phyloP scores from a whole-genome alignment of 1,140 invertebrate species.

The Dolichoris vasculosae region DNA sequence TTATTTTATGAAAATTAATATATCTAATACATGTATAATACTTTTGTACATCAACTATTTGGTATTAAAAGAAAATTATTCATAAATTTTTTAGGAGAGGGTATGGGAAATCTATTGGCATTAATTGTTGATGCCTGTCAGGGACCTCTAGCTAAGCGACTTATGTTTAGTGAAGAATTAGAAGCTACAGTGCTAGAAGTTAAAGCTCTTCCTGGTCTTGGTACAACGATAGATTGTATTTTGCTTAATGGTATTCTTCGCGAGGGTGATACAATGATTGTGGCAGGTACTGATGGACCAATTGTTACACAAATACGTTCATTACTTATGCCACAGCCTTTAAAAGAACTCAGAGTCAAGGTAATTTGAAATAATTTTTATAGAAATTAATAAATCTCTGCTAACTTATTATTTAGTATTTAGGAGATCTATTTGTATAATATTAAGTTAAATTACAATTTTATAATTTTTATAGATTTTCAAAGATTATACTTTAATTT shows the following conservation, averaged over 20 bases:
- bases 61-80: too few relatives aligned
- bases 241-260: constrained; percentile 95
- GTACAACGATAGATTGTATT: constrained; percentile 99
- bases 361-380: constrained; percentile 72
- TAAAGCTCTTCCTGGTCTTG: constrained; percentile 97
- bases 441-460: too few relatives aligned
- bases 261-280: constrained; percentile 95
- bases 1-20: too few relatives aligned
- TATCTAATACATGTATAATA: too few relatives aligned
- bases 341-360: constrained; percentile 98
- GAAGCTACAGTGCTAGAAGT: constrained; percentile 99
- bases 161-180: constrained; percentile 95
- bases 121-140: constrained; percentile 95
- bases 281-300: constrained; percentile 98
- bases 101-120: constrained; percentile 97
- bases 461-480: not conserved
- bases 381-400: not conserved
- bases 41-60: not conserved
- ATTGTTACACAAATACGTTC: constrained; percentile 98
- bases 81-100: constrained; percentile 88
- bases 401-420: too few relatives aligned
- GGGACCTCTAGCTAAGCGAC: constrained; percentile 89
- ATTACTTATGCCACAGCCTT: constrained; percentile 96
- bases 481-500: not conserved
- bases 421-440: too few relatives aligned